Conservation (phyloP, 2,113 vertebrate species). For the Herpailurus yagouaroundi region DNA sequence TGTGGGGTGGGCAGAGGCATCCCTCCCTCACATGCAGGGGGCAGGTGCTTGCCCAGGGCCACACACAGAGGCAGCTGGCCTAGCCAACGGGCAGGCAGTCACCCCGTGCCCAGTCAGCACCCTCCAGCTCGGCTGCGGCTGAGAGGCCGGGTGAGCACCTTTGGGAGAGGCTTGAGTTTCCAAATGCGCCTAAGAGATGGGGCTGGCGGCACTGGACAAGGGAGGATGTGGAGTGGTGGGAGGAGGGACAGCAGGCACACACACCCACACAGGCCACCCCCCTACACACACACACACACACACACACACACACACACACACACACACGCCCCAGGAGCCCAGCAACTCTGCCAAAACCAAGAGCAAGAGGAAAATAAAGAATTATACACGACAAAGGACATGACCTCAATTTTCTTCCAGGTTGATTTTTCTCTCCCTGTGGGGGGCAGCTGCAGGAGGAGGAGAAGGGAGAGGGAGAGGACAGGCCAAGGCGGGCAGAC, state of each 20-base stretch:
- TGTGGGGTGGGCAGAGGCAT: not conserved
- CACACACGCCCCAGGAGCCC: not conserved
- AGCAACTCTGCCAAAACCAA: slow-evolving; percentile 44
- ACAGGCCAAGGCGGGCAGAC: not conserved
- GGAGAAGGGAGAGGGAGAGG: not conserved
- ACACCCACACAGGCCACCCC: not conserved
- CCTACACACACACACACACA: rapidly evolving
- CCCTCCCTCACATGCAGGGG: not conserved
- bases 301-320: not conserved
- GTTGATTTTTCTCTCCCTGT: slow-evolving; percentile 61
- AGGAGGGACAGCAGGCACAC: not conserved
- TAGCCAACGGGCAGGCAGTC: not conserved
- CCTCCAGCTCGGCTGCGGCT: not conserved
- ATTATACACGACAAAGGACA: slow-evolving; percentile 66
- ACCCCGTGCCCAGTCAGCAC: slow-evolving; percentile 22
- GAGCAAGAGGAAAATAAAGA: slow-evolving; percentile 66
- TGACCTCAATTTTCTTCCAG: slow-evolving; percentile 74
- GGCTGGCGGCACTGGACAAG: not conserved
- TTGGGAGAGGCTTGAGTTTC: slow-evolving; percentile 36
- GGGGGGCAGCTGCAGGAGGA: not conserved
- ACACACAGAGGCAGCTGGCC: not conserved
- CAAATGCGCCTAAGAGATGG: not conserved
- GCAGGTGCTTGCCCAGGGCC: not conserved
- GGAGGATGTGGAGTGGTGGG: not conserved
- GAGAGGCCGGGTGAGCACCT: not conserved